Evolutionary conservation across 2,797 vertebrate species (phyloP).

Genomic region (Cichlasoma orientale): DNA sequence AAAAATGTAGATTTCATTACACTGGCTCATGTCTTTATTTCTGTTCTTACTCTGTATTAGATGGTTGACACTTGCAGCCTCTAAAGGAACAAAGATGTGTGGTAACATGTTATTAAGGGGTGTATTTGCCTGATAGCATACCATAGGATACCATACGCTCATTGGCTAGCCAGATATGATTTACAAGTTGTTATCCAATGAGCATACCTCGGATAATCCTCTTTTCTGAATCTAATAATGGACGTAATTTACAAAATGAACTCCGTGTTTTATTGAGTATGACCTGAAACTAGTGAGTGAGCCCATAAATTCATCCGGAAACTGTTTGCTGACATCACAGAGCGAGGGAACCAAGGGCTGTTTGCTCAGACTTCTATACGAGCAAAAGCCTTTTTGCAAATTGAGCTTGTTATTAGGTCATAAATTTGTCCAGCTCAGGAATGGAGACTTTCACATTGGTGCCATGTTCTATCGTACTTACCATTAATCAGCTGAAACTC

Average conservation of each 20-base stretch:
- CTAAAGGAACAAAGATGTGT: background rate
- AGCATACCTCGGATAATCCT: too few relatives aligned
- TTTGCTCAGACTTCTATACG: background rate
- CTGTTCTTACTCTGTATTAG: background rate
- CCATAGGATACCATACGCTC: too few relatives aligned
- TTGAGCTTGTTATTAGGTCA: background rate
- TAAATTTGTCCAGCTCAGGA: background rate
- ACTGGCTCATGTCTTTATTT: background rate
- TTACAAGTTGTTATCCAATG: too few relatives aligned
- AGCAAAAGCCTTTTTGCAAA: background rate
- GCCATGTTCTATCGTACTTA: background rate
- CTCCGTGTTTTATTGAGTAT: background rate
- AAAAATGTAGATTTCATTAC: background rate
- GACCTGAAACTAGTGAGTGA: background rate
- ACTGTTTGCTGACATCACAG: background rate
- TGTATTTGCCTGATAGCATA: too few relatives aligned
- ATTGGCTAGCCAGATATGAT: too few relatives aligned
- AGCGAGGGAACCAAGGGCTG: background rate
- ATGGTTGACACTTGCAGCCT: background rate
- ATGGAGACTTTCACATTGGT: background rate
- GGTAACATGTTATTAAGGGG: background rate
- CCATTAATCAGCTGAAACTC: background rate
- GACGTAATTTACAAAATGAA: too few relatives aligned
- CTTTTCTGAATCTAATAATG: too few relatives aligned
- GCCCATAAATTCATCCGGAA: background rate